Conservation (phyloP, 2,888 invertebrate species). For the Pterostichus madidus region DNA sequence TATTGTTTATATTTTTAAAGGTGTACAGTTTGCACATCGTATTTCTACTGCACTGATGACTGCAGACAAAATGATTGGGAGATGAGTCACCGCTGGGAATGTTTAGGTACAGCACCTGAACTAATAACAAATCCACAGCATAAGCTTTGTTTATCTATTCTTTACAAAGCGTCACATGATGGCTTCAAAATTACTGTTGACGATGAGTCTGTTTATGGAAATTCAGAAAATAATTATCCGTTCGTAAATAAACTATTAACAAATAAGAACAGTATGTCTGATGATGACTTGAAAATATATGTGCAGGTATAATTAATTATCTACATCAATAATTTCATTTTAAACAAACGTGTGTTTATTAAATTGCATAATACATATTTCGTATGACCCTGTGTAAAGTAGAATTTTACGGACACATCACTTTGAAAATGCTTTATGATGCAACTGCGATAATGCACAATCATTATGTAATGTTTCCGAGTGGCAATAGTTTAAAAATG, state of each 20-base stretch:
- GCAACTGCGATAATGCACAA: too few relatives aligned
- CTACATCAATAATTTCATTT: neutral
- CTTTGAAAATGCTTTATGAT: too few relatives aligned
- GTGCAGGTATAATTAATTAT: conserved; percentile 18
- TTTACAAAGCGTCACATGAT: conserved; percentile 34
- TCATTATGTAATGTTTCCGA: too few relatives aligned
- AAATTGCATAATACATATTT: too few relatives aligned
- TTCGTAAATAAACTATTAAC: conserved; percentile 36
- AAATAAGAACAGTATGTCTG: neutral
- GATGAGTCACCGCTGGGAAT: conserved; percentile 22
- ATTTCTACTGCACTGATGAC: conserved; percentile 15
- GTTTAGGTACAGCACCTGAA: neutral
- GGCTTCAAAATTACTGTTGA: conserved; percentile 36
- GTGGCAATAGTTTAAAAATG: too few relatives aligned
- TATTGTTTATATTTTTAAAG: conserved; percentile 4
- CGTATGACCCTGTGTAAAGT: too few relatives aligned
- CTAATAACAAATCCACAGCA: neutral
- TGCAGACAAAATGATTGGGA: conserved; percentile 25
- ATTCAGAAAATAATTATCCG: conserved; percentile 38
- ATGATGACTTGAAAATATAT: neutral
- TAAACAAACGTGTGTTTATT: too few relatives aligned
- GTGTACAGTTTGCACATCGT: conserved; percentile 1
- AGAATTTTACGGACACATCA: too few relatives aligned
- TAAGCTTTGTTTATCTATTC: conserved; percentile 10
- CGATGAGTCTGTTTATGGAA: conserved; percentile 32